Percentiles rank a stretch among this genome's conserved stretches.
phyloP scores from a whole-genome alignment of 1,140 invertebrate genomes.

The Bombus superbus region DNA sequence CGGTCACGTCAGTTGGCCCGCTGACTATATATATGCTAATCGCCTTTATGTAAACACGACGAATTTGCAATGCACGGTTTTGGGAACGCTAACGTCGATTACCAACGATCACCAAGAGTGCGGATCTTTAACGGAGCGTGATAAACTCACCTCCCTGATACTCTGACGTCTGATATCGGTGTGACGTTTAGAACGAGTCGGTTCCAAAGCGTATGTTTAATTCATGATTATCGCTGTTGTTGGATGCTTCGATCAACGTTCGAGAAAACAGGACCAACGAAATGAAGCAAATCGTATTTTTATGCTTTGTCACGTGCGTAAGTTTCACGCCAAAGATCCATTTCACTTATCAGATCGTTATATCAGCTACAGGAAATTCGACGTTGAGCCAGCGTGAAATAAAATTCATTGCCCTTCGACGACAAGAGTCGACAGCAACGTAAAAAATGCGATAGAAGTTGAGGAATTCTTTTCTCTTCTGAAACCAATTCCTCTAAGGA shows the following conservation, averaged over 20 bases:
- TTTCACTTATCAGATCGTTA: not conserved
- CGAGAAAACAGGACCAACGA: not conserved
- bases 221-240: not conserved
- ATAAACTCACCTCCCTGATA: not conserved
- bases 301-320: no score
- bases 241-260: no score
- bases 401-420: no score
- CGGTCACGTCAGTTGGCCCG: slow-evolving; percentile 63
- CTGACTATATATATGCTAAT: slow-evolving; percentile 67
- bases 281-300: no score
- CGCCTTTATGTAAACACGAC: slow-evolving; percentile 74
- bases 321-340: no score
- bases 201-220: not conserved
- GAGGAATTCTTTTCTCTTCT: no score
- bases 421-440: no score
- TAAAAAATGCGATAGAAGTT: no score
- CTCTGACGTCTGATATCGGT: not conserved
- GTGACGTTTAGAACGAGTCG: not conserved
- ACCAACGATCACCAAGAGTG: not conserved
- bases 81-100: slow-evolving; percentile 16
- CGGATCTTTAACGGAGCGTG: not conserved
- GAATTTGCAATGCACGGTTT: slow-evolving; percentile 67
- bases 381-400: no score
- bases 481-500: no score
- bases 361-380: no score